Conservation (phyloP, 2,797 vertebrate genomes). For the Argentina silus region DNA sequence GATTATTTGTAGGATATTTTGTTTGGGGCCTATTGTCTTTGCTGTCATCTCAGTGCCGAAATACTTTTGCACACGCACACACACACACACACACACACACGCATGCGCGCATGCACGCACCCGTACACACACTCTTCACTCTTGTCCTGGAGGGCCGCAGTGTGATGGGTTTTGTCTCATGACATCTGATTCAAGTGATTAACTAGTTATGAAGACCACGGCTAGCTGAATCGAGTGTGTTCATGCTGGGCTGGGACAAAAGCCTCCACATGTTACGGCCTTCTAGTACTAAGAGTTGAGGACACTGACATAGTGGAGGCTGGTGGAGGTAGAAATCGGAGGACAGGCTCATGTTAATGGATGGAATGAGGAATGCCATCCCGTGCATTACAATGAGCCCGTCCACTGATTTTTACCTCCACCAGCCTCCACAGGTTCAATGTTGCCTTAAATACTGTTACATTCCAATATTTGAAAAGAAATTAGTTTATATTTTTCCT, state of each 20-base stretch:
- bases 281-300: not conserved
- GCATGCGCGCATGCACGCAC: no score
- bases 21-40: not conserved
- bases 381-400: no score
- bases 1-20: no score
- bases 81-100: no score
- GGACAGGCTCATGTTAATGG: no score
- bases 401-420: no score
- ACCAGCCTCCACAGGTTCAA: no score
- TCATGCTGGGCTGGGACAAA: not conserved
- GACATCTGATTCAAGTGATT: not conserved
- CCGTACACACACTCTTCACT: slow-evolving; percentile 11
- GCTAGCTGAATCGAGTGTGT: no score
- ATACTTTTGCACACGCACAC: not conserved
- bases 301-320: no score
- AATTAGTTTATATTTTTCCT: not conserved
- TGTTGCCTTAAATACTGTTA: slow-evolving; percentile 32
- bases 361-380: no score
- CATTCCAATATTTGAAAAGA: slow-evolving; percentile 26
- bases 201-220: not conserved
- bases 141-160: slow-evolving; percentile 26
- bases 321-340: no score
- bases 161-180: not conserved
- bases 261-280: not conserved
- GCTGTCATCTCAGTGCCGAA: slow-evolving; percentile 9